Evolutionary conservation across 2,888 invertebrate genomes (phyloP).

Genomic region (Lasioglossum malachurum): DNA sequence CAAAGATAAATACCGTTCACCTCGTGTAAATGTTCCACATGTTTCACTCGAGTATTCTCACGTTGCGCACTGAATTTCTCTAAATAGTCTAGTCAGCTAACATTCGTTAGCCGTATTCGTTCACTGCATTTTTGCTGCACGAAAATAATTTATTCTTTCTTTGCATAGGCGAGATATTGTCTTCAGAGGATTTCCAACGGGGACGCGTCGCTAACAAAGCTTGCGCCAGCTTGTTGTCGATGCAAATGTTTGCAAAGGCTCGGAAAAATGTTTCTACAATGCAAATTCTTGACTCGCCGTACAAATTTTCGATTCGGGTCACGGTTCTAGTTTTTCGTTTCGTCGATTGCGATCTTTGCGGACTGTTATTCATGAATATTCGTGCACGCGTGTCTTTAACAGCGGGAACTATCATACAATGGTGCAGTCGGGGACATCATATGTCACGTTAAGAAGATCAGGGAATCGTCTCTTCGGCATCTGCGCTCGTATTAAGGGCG

Average conservation of each 20-base stretch:
- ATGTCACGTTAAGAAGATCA: slow-evolving; percentile 9
- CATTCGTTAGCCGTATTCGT: not conserved
- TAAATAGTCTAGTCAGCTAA: not conserved
- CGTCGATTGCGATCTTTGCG: not conserved
- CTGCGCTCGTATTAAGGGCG: slow-evolving; percentile 4
- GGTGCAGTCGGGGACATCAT: too few relatives aligned
- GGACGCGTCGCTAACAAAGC: not conserved
- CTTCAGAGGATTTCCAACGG: not conserved
- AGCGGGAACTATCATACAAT: not conserved
- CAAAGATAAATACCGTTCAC: not conserved
- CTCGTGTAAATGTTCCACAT: too few relatives aligned
- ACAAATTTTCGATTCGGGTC: not conserved
- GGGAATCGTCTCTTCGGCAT: slow-evolving; percentile 17
- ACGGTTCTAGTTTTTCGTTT: not conserved
- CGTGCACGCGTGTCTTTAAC: not conserved
- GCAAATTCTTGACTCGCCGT: not conserved
- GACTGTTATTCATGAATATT: slow-evolving; percentile 1
- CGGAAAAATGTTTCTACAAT: not conserved
- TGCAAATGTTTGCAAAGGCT: slow-evolving; percentile 3
- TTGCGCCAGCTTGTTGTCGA: not conserved
- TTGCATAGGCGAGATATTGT: not conserved
- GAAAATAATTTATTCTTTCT: not conserved
- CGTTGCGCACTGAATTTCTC: not conserved
- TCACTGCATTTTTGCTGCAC: not conserved
- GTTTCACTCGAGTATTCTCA: too few relatives aligned